Conservation (phyloP, 2,888 invertebrate species). For the Nomada hirtipes region DNA sequence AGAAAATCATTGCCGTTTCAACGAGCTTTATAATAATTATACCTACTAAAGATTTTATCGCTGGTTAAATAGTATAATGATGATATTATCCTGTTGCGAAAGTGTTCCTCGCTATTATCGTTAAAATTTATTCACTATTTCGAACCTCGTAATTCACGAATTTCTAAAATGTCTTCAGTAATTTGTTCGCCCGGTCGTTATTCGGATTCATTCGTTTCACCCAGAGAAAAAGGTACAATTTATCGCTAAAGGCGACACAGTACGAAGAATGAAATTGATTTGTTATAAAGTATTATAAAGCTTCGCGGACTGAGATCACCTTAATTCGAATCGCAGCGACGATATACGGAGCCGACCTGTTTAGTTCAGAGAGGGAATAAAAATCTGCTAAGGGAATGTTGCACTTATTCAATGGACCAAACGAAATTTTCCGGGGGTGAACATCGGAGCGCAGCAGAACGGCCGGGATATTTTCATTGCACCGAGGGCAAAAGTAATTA, state of each 20-base stretch:
- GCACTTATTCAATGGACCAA: neutral
- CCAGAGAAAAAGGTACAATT: too few species aligned
- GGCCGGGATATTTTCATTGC: conserved; percentile 11
- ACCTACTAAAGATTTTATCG: too few species aligned
- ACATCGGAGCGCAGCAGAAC: neutral
- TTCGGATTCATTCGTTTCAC: neutral
- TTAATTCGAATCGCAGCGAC: conserved; percentile 1
- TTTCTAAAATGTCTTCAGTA: neutral
- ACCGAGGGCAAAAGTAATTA: conserved; percentile 6
- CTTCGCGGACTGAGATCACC: neutral
- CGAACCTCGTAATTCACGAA: neutral
- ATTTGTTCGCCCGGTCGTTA: neutral
- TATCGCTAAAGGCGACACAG: too few species aligned
- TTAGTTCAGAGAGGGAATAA: neutral
- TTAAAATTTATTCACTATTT: too few species aligned
- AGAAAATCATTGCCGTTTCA: too few species aligned
- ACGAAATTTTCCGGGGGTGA: neutral
- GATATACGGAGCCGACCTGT: neutral
- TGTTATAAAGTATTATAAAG: neutral
- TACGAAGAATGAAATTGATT: neutral
- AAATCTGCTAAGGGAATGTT: neutral
- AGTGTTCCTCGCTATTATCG: too few species aligned
- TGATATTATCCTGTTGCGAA: too few species aligned
- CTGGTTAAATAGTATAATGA: too few species aligned
- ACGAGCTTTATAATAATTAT: too few species aligned